phyloP scores from a whole-genome alignment of 2,888 invertebrate species.

The Leptogaster cylindrica region DNA sequence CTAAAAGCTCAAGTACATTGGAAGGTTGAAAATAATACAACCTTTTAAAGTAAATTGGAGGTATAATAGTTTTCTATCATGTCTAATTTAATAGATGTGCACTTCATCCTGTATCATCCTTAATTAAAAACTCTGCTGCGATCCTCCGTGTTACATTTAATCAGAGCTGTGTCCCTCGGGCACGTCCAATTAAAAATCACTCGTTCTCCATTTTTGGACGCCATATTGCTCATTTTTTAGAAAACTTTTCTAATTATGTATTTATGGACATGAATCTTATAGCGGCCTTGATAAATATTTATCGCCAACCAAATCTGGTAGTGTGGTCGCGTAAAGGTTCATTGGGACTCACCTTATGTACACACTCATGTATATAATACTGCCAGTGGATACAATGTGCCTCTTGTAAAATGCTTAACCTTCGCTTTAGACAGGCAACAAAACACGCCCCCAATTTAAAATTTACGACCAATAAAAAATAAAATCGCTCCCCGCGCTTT shows the following conservation, averaged over 20 bases:
- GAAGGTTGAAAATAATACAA: too few relatives aligned
- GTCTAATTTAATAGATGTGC: too few relatives aligned
- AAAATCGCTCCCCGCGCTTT: slow-evolving; percentile 49
- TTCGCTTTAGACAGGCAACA: slow-evolving; percentile 38
- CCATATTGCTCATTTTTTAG: slow-evolving; percentile 16
- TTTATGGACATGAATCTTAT: slow-evolving; percentile 1
- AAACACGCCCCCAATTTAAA: slow-evolving; percentile 57
- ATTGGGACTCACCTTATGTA: slow-evolving; percentile 11
- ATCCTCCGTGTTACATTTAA: too few relatives aligned
- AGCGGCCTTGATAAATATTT: slow-evolving; percentile 16
- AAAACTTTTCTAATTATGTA: slow-evolving; percentile 24
- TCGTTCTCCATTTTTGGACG: too few relatives aligned
- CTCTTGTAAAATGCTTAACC: slow-evolving; percentile 31
- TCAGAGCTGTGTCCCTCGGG: too few relatives aligned
- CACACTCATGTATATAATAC: background rate
- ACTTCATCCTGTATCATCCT: too few relatives aligned
- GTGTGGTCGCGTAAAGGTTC: background rate
- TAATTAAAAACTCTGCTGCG: too few relatives aligned
- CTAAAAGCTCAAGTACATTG: too few relatives aligned
- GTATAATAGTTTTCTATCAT: too few relatives aligned
- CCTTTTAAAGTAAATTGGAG: too few relatives aligned
- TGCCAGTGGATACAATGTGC: slow-evolving; percentile 23
- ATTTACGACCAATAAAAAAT: slow-evolving; percentile 58
- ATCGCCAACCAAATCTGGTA: slow-evolving; percentile 1
- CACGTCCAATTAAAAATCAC: too few relatives aligned